Conservation (phyloP, 2,797 vertebrate species). For the Streptopelia turtur region DNA sequence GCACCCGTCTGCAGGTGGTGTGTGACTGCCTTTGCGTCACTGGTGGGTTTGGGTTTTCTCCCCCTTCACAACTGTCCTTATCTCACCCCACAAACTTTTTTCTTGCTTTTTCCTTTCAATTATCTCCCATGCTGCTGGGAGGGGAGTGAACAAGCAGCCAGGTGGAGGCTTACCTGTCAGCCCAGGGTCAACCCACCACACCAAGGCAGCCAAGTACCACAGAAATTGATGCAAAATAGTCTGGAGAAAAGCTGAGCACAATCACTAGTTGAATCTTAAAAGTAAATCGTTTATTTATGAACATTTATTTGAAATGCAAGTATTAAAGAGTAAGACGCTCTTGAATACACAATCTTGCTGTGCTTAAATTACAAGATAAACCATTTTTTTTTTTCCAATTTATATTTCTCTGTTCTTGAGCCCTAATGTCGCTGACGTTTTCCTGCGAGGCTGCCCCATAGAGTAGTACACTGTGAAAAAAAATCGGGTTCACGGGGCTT, state of each 20-base stretch:
- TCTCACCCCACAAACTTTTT: neutral
- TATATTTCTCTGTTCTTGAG: conserved; percentile 69
- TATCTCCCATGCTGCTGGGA: neutral
- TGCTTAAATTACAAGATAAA: conserved; percentile 63
- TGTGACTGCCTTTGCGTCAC: neutral
- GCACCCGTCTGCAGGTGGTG: neutral
- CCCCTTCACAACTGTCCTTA: neutral
- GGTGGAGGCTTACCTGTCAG: too few relatives aligned
- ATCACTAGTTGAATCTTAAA: neutral
- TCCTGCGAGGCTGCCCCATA: conserved; percentile 52
- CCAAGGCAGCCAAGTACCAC: neutral
- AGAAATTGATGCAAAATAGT: neutral
- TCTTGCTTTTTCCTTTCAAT: neutral
- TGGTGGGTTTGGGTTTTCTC: neutral
- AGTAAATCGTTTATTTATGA: neutral
- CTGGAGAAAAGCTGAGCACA: neutral
- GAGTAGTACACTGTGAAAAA: conserved; percentile 16
- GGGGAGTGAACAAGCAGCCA: neutral
- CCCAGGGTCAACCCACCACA: neutral
- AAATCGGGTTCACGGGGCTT: neutral
- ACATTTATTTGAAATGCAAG: neutral
- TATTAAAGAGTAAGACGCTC: neutral
- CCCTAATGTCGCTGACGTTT: neutral
- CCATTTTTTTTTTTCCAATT: conserved; percentile 48
- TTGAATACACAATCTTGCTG: neutral